These are phyloP conservation scores for Psittacula derbiana DNA, from an alignment of 2,797 vertebrate species.

Conservation along the genomic window DNA sequence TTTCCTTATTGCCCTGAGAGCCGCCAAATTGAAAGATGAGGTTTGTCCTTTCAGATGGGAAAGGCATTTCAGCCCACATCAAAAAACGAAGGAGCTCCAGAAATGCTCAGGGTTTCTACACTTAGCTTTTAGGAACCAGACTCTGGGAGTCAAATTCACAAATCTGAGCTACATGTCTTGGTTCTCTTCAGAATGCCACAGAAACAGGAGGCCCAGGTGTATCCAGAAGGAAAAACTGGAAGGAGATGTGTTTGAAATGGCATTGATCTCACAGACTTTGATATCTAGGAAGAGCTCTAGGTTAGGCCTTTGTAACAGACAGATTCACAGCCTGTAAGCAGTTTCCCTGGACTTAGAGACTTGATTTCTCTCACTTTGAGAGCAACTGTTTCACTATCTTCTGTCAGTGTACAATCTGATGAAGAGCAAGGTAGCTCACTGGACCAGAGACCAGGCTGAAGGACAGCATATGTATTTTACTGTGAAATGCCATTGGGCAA, in stretches of 20 bases:
- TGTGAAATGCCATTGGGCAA: not conserved
- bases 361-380: not conserved
- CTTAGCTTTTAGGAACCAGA: not conserved
- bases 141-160: not conserved
- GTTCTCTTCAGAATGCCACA: not conserved
- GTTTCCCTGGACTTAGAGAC: not conserved
- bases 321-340: not conserved
- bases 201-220: not conserved
- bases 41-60: not conserved
- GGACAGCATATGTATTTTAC: not conserved
- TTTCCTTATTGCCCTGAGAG: not conserved
- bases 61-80: not conserved
- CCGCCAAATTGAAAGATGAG: not conserved
- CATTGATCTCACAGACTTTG: not conserved
- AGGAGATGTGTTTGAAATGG: not conserved
- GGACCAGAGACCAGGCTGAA: not conserved
- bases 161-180: not conserved
- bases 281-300: not conserved
- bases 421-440: not conserved
- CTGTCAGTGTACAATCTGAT: not conserved
- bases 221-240: not conserved
- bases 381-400: not conserved
- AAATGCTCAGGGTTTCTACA: not conserved
- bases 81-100: not conserved
- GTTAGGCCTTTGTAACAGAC: not conserved